Conservation (phyloP, 2,113 vertebrate species). For the Columba livia region DNA sequence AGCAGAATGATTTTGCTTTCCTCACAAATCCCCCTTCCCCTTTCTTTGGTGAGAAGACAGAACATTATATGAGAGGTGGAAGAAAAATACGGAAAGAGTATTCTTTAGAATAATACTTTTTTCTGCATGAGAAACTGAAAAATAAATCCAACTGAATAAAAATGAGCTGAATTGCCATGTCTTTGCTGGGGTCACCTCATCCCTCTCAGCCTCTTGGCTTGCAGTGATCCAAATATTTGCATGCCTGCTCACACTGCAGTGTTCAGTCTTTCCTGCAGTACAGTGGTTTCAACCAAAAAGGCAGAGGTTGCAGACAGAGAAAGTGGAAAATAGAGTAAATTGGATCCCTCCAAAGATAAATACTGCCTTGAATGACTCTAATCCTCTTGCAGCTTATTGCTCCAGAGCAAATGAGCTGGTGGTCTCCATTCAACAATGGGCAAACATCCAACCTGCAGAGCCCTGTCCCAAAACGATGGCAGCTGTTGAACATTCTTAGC, state of each 20-base stretch:
- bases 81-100: background rate
- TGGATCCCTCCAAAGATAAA: background rate
- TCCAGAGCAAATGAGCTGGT: background rate
- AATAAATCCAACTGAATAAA: background rate
- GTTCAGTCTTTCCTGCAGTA: background rate
- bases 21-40: background rate
- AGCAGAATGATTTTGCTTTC: background rate
- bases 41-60: background rate
- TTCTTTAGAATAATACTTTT: background rate
- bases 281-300: rapidly evolving
- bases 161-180: background rate
- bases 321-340: background rate
- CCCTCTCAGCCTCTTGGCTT: background rate
- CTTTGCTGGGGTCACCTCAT: background rate
- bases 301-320: rapidly evolving
- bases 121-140: background rate
- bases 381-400: background rate
- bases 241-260: background rate
- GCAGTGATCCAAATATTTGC: background rate
- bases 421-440: background rate
- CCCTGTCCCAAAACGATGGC: rapidly evolving
- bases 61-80: background rate
- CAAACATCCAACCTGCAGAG: background rate
- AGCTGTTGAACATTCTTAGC: background rate
- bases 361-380: background rate